Conservation (phyloP, 2,113 vertebrate genomes). For the Istiophorus platypterus region DNA sequence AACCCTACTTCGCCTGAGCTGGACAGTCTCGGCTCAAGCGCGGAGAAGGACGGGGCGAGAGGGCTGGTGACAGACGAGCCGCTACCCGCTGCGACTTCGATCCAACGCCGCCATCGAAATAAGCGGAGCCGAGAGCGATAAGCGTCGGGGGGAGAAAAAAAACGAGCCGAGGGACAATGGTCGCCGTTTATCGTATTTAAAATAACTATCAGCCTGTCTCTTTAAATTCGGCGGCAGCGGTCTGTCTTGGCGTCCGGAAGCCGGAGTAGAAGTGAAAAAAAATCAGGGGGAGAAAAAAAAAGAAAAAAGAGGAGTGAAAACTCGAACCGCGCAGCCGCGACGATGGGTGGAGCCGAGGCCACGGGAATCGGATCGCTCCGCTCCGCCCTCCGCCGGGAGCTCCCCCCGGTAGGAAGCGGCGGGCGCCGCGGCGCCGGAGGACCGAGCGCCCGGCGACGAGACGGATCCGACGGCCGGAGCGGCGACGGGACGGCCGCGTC, state of each 20-base stretch:
- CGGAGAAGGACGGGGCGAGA: conserved; percentile 69
- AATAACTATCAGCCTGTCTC: conserved; percentile 85
- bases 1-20: conserved; percentile 76
- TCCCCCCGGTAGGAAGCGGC: too few species aligned
- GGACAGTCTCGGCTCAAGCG: conserved; percentile 75
- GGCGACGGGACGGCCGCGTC: too few species aligned
- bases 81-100: conserved; percentile 75
- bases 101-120: conserved; percentile 63
- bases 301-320: conserved; percentile 61
- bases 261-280: conserved; percentile 80
- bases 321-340: conserved; percentile 73
- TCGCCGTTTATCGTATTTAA: conserved; percentile 81
- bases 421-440: too few species aligned
- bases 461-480: too few species aligned
- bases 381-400: conserved; percentile 77
- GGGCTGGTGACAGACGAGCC: conserved; percentile 69
- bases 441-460: too few species aligned
- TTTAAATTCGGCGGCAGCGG: conserved; percentile 89
- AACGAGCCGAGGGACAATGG: conserved; percentile 79
- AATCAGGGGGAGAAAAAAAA: too few species aligned
- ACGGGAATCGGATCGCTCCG: conserved; percentile 75
- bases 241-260: conserved; percentile 86
- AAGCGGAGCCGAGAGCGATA: conserved; percentile 37
- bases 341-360: conserved; percentile 70
- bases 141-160: conserved; percentile 57